A percentile compares a stretch with the other conserved stretches of the same genome.
These are phyloP conservation scores for Lasioglossum zephyrum DNA, from an alignment of 2,888 invertebrate genomes.

Conservation along the genomic window DNA sequence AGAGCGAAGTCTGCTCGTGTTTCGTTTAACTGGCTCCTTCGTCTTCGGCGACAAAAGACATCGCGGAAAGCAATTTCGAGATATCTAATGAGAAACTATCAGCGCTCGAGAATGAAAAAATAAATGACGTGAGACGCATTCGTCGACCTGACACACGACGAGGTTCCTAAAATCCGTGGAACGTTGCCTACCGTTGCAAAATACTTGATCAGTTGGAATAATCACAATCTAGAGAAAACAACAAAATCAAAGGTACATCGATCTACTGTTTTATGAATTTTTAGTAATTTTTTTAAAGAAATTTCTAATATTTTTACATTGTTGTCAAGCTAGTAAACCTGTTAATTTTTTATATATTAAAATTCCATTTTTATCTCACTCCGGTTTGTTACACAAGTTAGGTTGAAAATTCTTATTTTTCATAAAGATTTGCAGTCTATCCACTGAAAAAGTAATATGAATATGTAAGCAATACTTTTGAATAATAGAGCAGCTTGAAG, in stretches of 20 bases:
- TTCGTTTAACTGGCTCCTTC: conserved; percentile 26
- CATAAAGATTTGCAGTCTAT: background rate
- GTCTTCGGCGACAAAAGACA: background rate
- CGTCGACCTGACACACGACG: conserved; percentile 18
- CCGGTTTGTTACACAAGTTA: background rate
- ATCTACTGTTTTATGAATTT: background rate
- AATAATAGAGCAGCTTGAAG: background rate
- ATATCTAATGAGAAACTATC: conserved; percentile 4
- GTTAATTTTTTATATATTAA: background rate
- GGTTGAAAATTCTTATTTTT: background rate
- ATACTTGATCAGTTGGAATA: background rate
- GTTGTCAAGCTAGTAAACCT: background rate
- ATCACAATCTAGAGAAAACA: background rate
- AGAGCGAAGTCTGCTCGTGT: conserved; percentile 25
- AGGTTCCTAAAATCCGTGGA: background rate
- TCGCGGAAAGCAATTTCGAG: background rate
- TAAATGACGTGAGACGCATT: conserved; percentile 37
- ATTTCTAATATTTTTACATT: background rate
- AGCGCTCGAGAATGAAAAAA: background rate
- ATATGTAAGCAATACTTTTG: background rate
- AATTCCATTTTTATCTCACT: background rate
- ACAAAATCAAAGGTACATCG: background rate
- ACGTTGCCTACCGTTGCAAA: background rate
- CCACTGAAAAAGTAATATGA: background rate
- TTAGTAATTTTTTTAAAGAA: background rate